Conservation (phyloP, 2,797 vertebrate genomes). For the Triplophysa bombifrons region DNA sequence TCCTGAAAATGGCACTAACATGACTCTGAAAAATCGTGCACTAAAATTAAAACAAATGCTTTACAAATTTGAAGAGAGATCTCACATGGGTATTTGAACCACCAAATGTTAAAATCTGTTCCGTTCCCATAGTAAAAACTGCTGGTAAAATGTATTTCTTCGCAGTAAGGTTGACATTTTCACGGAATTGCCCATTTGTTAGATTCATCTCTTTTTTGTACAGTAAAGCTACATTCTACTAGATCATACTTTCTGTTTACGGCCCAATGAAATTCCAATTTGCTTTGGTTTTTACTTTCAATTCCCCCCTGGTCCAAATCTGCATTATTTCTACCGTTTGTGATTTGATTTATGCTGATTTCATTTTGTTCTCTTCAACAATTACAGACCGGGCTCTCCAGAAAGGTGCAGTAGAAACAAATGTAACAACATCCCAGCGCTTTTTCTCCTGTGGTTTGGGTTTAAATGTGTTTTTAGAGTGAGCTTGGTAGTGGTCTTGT, state of each 20-base stretch:
- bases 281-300: neutral
- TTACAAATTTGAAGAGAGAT: too few species aligned
- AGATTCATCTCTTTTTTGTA: neutral
- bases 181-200: neutral
- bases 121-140: too few species aligned
- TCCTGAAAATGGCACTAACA: too few species aligned
- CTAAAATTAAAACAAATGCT: too few species aligned
- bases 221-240: neutral
- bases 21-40: too few species aligned
- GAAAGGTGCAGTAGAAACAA: neutral
- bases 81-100: too few species aligned
- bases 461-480: conserved; percentile 30
- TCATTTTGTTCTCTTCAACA: neutral
- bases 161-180: too few species aligned
- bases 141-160: too few species aligned
- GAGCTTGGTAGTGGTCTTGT: neutral
- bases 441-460: neutral
- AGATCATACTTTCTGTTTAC: neutral
- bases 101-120: too few species aligned
- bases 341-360: neutral
- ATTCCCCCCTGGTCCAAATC: neutral
- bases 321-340: neutral
- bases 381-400: neutral
- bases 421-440: neutral
- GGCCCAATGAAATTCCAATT: neutral